A percentile compares a stretch with the other conserved stretches of the same genome.
Evolutionary conservation across 2,113 vertebrate genomes (phyloP).

Genomic region (Ptychochromis oligacanthus): DNA sequence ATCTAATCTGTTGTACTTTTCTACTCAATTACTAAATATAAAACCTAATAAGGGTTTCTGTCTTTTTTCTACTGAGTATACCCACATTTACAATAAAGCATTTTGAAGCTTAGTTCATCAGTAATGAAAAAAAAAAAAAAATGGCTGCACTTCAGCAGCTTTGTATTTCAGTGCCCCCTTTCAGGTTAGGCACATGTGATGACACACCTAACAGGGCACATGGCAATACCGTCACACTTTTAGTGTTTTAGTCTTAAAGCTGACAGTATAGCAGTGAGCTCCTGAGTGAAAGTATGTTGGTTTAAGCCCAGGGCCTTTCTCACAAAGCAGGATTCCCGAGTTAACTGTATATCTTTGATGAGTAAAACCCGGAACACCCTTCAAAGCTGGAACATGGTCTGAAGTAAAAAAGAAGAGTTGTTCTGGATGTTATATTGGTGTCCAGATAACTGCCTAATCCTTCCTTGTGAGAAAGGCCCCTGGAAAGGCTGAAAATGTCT

Average conservation of each 20-base stretch:
- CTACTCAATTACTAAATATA: too few relatives aligned
- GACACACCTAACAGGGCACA: not conserved
- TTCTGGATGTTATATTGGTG: slow-evolving; percentile 6
- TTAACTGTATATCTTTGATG: slow-evolving; percentile 34
- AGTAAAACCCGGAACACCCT: slow-evolving; percentile 23
- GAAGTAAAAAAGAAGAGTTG: not conserved
- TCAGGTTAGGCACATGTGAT: not conserved
- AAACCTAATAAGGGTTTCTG: too few relatives aligned
- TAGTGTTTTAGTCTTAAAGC: not conserved
- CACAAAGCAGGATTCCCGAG: slow-evolving; percentile 22
- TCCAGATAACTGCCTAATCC: slow-evolving; percentile 27
- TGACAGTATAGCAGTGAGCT: not conserved
- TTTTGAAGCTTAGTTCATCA: not conserved
- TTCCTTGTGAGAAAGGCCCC: not conserved
- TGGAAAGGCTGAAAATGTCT: slow-evolving; percentile 7
- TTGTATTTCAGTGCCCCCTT: too few relatives aligned
- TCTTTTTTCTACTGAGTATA: too few relatives aligned
- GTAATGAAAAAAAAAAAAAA: too few relatives aligned
- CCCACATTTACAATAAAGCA: not conserved
- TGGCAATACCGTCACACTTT: not conserved
- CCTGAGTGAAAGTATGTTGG: not conserved
- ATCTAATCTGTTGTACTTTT: too few relatives aligned
- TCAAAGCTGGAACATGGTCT: slow-evolving; percentile 22
- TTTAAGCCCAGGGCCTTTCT: not conserved
- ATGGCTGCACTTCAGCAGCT: too few relatives aligned